phyloP scores from a whole-genome alignment of 2,113 vertebrate species.

The Cyanistes caeruleus region DNA sequence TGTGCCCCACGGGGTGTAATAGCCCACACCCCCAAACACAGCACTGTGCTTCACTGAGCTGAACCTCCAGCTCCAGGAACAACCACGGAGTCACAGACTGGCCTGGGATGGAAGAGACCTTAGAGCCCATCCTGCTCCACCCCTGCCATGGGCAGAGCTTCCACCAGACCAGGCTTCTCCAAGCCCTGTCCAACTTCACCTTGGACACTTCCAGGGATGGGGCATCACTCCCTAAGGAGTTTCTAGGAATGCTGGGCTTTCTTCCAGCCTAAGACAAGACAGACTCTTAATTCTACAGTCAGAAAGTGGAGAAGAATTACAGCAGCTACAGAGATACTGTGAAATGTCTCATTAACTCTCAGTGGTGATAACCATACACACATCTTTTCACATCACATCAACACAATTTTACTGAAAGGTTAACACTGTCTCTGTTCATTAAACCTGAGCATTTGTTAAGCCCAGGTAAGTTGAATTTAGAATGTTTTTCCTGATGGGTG shows the following conservation, averaged over 20 bases:
- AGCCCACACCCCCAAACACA: background rate
- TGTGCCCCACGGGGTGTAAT: background rate
- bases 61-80: background rate
- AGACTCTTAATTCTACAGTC: background rate
- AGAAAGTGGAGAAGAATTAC: background rate
- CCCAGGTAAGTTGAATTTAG: background rate
- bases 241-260: background rate
- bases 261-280: background rate
- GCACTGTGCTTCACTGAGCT: rapidly evolving
- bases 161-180: background rate
- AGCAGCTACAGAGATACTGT: background rate
- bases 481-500: background rate
- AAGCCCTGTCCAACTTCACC: background rate
- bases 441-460: background rate
- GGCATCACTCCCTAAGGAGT: background rate
- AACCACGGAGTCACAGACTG: background rate
- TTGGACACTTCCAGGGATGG: background rate
- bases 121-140: background rate
- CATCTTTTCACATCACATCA: background rate
- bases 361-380: background rate
- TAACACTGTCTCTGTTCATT: background rate
- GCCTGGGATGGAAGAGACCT: background rate
- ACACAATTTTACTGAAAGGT: background rate
- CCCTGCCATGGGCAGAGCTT: background rate
- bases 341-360: background rate